Base-by-base conservation (phyloP, 2,888 invertebrate species). In the Apamea monoglypha region DNA sequence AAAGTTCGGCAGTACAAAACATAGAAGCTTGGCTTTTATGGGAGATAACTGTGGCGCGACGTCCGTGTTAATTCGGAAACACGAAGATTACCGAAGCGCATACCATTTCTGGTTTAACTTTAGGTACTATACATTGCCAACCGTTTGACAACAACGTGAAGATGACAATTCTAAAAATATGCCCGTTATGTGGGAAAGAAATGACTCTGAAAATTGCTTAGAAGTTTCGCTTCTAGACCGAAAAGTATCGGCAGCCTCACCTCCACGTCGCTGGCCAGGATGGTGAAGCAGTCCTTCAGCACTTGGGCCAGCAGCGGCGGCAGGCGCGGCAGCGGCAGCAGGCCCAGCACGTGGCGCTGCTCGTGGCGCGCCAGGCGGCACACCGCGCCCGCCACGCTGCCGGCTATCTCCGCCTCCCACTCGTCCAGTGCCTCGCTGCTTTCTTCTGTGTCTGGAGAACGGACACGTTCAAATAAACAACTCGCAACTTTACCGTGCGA, bases 311-410 rank as follows among this genome's bases (percentile, higher is more conserved):
- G 98, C 14, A 99, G 98, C 88, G 98, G 97, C 53, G 98, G 98
- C 92, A 99, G 98, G 88, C 98, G 98, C 66, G 98, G 98, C 83
- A 98, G 95, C 16, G 99, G 98, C 91, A 99, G 98, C 16, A 99
- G 98, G 56, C 98, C 98, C 73, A 98, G 97, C 97, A 99, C 98
- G 56, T 98, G 95, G 72, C 98, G 97, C 86, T 98, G 98, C 95
- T 99, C 99, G 94, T 98, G 98, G 90, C 99, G 98, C 97, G 99
- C 98, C 32, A 99, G 96, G 79, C 98, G 98, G 83, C 98, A 98
- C 81, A 99, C 96, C 1, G 98, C 98, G 56, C 98, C 98, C 8
- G 99, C 98, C 90, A 98, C 97, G 67, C 98, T 97, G 82, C 99
- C 96, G 14, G 95, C 95, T 82, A 93, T 86, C 90, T 94, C 94